Conservation (phyloP, 1,140 invertebrate species). For the Aphis craccivora region DNA sequence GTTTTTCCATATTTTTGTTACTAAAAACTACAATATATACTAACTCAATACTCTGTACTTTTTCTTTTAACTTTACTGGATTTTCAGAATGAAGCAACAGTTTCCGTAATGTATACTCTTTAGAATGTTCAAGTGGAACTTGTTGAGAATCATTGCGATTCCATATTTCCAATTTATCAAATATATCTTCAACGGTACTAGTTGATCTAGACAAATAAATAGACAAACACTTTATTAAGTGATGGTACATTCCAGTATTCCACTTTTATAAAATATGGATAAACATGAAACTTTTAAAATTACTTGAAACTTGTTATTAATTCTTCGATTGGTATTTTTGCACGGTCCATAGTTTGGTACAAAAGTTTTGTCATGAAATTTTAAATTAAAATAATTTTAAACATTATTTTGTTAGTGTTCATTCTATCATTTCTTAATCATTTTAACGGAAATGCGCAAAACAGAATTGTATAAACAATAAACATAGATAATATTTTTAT, state of each 20-base stretch:
- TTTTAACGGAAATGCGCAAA: constrained; percentile 34
- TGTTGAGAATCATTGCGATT: constrained; percentile 10
- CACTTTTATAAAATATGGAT: background rate
- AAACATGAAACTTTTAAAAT: background rate
- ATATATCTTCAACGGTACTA: constrained; percentile 37
- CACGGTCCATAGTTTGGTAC: background rate
- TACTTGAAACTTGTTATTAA: constrained; percentile 38
- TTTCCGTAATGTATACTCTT: constrained; percentile 21
- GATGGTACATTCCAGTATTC: background rate
- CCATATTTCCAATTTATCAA: constrained; percentile 49
- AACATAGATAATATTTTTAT: background rate
- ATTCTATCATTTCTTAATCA: background rate
- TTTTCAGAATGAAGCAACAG: constrained; percentile 19
- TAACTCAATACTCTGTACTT: constrained; percentile 25
- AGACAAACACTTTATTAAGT: background rate
- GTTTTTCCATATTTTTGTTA: background rate
- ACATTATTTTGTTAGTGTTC: background rate
- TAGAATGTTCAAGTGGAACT: constrained; percentile 40
- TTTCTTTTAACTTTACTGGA: constrained; percentile 40
- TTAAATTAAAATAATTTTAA: background rate
- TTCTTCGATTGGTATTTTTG: constrained; percentile 43
- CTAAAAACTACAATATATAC: background rate
- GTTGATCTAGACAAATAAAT: background rate
- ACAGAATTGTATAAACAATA: background rate
- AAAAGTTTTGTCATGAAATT: background rate